These are phyloP conservation scores for Eupithecia inturbata DNA, from an alignment of 2,888 invertebrate species.

Conservation along the genomic window DNA sequence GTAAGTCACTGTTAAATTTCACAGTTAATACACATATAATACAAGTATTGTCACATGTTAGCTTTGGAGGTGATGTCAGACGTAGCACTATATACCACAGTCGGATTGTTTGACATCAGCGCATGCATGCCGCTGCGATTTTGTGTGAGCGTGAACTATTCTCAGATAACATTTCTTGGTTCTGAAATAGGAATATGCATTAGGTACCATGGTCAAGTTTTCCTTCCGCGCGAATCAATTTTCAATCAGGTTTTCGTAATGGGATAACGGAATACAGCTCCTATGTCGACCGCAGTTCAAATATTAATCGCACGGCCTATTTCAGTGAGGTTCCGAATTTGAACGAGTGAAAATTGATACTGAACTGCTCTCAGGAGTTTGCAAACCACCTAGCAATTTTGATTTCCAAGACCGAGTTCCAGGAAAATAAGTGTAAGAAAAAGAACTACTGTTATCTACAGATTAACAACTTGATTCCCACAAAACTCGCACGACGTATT, in stretches of 20 bases:
- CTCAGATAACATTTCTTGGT: conserved; percentile 60
- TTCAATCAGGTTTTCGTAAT: not conserved
- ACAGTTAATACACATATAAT: conserved; percentile 56
- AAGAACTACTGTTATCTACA: not conserved
- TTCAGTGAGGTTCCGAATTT: not conserved
- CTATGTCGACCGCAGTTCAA: not conserved
- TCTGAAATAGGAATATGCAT: conserved; percentile 57
- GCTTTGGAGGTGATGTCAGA: conserved; percentile 51
- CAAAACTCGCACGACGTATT: not conserved
- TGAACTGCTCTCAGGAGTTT: too few relatives aligned
- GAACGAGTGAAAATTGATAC: not conserved
- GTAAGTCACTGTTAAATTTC: conserved; percentile 56
- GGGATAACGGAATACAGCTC: not conserved
- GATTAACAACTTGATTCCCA: not conserved
- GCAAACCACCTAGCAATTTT: not conserved
- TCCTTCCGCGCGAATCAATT: conserved; percentile 21
- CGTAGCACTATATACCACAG: conserved; percentile 69
- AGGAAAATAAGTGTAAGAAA: not conserved
- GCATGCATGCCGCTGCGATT: conserved; percentile 60
- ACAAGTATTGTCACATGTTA: conserved; percentile 72
- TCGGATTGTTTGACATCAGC: conserved; percentile 65
- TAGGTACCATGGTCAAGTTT: conserved; percentile 48
- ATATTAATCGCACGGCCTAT: not conserved
- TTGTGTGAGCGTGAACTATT: conserved; percentile 54
- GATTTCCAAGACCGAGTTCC: not conserved